A percentile compares a stretch with the other conserved stretches of the same genome.
phyloP scores from a whole-genome alignment of 1,140 invertebrate species.

The Plutomurus gul region DNA sequence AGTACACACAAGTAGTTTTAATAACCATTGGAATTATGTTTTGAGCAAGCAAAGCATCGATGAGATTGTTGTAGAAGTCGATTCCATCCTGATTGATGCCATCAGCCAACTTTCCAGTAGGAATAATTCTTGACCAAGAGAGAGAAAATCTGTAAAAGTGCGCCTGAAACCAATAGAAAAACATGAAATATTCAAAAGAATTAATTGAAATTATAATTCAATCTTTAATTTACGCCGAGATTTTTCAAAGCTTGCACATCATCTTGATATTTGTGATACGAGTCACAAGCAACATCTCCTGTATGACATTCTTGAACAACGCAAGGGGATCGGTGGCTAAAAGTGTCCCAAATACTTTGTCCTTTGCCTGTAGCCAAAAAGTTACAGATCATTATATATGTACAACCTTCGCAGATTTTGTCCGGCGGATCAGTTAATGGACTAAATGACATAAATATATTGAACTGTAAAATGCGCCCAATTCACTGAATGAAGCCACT shows the following conservation, averaged over 20 bases:
- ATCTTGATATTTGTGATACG: neutral
- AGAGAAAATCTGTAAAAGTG: constrained; percentile 54
- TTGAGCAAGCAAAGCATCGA: constrained; percentile 49
- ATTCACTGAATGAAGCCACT: no score
- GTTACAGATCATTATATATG: no score
- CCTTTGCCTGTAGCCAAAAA: neutral
- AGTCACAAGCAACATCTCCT: neutral
- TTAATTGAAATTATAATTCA: neutral
- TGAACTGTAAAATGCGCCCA: no score
- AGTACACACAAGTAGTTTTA: no score
- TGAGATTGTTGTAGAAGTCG: constrained; percentile 56
- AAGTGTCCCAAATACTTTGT: neutral
- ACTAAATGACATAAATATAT: no score
- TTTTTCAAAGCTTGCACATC: constrained; percentile 49
- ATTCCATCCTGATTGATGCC: constrained; percentile 55
- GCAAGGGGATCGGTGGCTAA: neutral
- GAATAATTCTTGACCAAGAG: constrained; percentile 56
- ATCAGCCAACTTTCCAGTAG: constrained; percentile 48
- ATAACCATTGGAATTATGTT: constrained; percentile 53
- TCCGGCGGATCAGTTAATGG: no score
- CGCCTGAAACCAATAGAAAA: constrained; percentile 56
- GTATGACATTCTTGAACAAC: neutral
- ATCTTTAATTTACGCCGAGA: constrained; percentile 55
- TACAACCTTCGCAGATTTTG: no score
- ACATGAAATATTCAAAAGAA: neutral